Conservation (phyloP, 2,113 vertebrate genomes). For the Ictidomys tridecemlineatus region DNA sequence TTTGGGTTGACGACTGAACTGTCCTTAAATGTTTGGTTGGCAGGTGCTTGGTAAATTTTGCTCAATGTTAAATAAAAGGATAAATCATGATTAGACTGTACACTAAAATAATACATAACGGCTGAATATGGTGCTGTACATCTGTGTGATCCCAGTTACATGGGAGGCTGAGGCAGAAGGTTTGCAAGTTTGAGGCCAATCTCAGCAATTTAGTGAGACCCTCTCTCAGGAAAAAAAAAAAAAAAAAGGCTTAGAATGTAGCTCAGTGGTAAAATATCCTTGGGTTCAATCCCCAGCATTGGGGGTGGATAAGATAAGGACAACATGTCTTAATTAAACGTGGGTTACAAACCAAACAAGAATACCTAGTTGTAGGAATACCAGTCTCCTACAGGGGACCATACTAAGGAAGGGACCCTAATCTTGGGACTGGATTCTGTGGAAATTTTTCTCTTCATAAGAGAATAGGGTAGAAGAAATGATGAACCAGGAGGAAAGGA, state of each 20-base stretch:
- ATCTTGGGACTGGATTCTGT: not conserved
- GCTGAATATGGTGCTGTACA: not conserved
- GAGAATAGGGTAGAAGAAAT: not conserved
- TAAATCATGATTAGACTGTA: constrained; percentile 32
- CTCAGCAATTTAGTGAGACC: not conserved
- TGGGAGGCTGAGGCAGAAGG: not conserved
- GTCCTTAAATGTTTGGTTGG: not conserved
- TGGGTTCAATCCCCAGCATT: not conserved
- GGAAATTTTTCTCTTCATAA: not conserved
- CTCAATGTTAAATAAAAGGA: constrained; percentile 32
- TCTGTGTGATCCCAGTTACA: not conserved
- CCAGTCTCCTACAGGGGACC: not conserved
- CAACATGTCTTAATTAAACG: not conserved
- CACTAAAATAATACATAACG: not conserved
- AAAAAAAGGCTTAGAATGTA: not conserved
- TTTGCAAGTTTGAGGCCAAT: too few species aligned
- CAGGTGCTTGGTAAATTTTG: not conserved
- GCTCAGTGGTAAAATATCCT: not conserved
- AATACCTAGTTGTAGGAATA: constrained; percentile 11
- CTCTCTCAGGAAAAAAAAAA: not conserved
- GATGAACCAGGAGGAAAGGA: not conserved
- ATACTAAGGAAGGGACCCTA: not conserved
- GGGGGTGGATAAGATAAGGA: not conserved
- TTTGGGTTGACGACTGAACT: not conserved
- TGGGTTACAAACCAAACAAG: constrained; percentile 38